These are phyloP conservation scores for Steatornis caripensis DNA, from an alignment of 2,113 vertebrate species.

Conservation along the genomic window DNA sequence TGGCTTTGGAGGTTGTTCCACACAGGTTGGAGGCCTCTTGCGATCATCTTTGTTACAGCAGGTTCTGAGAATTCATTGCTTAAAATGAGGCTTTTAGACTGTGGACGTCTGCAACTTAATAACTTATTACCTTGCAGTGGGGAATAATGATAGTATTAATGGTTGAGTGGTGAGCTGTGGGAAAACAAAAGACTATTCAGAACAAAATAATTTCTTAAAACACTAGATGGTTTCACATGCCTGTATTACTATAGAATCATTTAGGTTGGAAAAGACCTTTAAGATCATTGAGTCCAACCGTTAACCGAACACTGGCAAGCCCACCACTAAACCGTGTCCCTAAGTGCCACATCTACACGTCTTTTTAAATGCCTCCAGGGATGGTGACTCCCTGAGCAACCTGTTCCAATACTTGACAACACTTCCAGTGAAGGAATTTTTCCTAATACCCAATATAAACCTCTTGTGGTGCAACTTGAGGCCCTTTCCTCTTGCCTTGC, in stretches of 20 bases:
- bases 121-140: not conserved
- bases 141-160: not conserved
- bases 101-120: not conserved
- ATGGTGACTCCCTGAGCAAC: not conserved
- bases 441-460: not conserved
- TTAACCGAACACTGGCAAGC: not conserved
- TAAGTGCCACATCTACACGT: not conserved
- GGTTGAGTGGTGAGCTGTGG: not conserved
- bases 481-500: not conserved
- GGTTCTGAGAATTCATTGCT: not conserved
- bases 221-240: not conserved
- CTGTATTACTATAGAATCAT: not conserved
- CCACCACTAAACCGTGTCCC: not conserved
- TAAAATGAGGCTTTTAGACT: not conserved
- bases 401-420: not conserved
- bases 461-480: not conserved
- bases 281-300: fast-evolving
- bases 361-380: not conserved
- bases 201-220: not conserved
- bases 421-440: not conserved
- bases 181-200: not conserved
- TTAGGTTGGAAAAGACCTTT: not conserved
- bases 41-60: not conserved
- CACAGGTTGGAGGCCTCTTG: not conserved
- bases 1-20: not conserved